Evolutionary conservation across 1,140 invertebrate species (phyloP).

Genomic region (Pogonognathellus flavescens): DNA sequence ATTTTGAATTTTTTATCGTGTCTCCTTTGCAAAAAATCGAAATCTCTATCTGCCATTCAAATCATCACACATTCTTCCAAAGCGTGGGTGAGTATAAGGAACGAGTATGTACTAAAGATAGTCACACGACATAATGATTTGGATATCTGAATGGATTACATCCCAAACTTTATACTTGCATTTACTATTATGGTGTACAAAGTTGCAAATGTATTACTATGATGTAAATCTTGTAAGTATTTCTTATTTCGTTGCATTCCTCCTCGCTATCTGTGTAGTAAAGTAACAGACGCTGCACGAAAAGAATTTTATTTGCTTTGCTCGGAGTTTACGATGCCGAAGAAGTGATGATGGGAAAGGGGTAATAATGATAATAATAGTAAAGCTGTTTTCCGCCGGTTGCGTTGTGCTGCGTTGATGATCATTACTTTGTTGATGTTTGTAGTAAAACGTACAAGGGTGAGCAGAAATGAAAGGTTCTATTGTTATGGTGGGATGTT

Average conservation of each 20-base stretch:
- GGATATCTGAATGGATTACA: too few relatives aligned
- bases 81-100: background rate
- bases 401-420: constrained; percentile 12
- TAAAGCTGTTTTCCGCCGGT: constrained; percentile 27
- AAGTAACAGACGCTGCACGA: background rate
- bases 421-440: constrained; percentile 39
- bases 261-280: too few relatives aligned
- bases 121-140: too few relatives aligned
- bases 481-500: constrained; percentile 9
- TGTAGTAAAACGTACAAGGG: constrained; percentile 25
- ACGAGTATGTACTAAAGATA: too few relatives aligned
- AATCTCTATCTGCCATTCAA: constrained; percentile 10
- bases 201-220: too few relatives aligned
- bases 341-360: constrained; percentile 2
- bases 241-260: too few relatives aligned
- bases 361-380: constrained; percentile 34
- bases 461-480: constrained; percentile 38
- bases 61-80: background rate
- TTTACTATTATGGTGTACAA: too few relatives aligned
- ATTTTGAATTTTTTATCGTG: background rate
- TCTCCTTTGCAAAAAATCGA: constrained; percentile 7
- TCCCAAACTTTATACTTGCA: too few relatives aligned
- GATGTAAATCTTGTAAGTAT: too few relatives aligned
- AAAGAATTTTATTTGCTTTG: constrained; percentile 3
- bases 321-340: constrained; percentile 4